These are phyloP conservation scores for Netelia fuscicornis DNA, from an alignment of 2,888 invertebrate species.

Conservation along the genomic window DNA sequence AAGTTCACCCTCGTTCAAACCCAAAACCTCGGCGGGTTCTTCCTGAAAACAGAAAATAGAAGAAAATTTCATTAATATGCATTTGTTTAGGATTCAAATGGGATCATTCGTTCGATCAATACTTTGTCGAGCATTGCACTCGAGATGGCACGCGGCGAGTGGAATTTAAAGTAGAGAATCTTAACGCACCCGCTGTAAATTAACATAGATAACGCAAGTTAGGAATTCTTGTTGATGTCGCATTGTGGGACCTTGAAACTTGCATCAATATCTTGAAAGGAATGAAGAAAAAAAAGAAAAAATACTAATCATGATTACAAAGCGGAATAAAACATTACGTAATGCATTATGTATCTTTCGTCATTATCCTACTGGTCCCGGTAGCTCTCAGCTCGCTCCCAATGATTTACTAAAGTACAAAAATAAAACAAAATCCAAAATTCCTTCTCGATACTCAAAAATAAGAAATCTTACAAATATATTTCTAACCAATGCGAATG, in stretches of 20 bases:
- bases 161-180: too few species aligned
- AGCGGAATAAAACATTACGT: constrained; percentile 69
- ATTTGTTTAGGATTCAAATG: too few species aligned
- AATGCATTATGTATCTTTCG: constrained; percentile 51
- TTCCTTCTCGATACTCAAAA: not conserved
- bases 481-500: too few species aligned
- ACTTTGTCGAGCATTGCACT: too few species aligned
- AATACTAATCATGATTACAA: constrained; percentile 67
- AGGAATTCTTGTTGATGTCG: too few species aligned
- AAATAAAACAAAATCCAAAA: too few species aligned
- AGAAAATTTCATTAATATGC: too few species aligned
- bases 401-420: too few species aligned
- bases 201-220: constrained; percentile 38
- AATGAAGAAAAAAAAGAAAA: constrained; percentile 30
- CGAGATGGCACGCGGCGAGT: too few species aligned
- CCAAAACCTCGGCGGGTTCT: constrained; percentile 84
- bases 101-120: too few species aligned
- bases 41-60: constrained; percentile 76
- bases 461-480: not conserved
- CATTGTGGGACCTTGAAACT: constrained; percentile 50
- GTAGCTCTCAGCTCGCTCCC: constrained; percentile 11
- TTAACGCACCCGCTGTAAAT: not conserved
- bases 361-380: constrained; percentile 27
- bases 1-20: constrained; percentile 91
- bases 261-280: constrained; percentile 27